phyloP scores from a whole-genome alignment of 37 sponge, comb jelly and placozoan genomes.

The Diacarnus erythraeanus region DNA sequence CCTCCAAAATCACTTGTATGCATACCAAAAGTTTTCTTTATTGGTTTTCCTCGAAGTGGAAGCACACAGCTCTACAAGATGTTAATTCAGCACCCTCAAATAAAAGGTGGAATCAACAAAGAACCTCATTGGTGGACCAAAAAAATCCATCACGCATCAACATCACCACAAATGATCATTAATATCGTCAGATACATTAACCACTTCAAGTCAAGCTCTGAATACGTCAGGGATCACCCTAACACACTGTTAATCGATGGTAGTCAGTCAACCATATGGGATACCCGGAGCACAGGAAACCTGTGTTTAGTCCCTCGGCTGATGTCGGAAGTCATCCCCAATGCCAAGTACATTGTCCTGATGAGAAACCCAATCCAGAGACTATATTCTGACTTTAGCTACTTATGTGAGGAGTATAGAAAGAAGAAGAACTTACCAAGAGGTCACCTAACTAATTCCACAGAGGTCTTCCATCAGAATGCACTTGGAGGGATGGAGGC shows the following conservation, averaged over 20 bases:
- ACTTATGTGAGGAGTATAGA: constrained; percentile 22
- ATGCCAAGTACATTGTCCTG: constrained; percentile 52
- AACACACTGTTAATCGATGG: constrained; percentile 22
- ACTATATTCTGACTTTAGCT: constrained; percentile 53
- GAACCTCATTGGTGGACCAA: constrained; percentile 66
- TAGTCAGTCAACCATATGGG: constrained; percentile 51
- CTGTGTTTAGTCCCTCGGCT: constrained; percentile 38
- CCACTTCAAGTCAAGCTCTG: constrained; percentile 11
- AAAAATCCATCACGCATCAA: constrained; percentile 1
- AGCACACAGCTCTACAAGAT: constrained; percentile 56
- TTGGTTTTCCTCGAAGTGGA: constrained; percentile 70
- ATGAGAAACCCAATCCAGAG: constrained; percentile 54
- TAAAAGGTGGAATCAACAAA: constrained; percentile 39
- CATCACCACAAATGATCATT: constrained; percentile 31
- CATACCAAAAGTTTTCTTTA: constrained; percentile 56
- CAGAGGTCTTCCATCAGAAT: constrained; percentile 10
- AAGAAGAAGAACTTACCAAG: not conserved
- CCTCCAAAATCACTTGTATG: constrained; percentile 29
- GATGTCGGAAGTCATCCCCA: constrained; percentile 30
- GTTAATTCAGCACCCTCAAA: constrained; percentile 32
- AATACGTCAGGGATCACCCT: not conserved
- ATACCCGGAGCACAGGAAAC: constrained; percentile 23
- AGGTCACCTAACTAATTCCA: not conserved
- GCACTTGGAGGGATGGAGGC: not conserved
- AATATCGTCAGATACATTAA: constrained; percentile 18